Evolutionary conservation across 2,113 vertebrate genomes (phyloP).

Genomic region (Centrocercus urophasianus): DNA sequence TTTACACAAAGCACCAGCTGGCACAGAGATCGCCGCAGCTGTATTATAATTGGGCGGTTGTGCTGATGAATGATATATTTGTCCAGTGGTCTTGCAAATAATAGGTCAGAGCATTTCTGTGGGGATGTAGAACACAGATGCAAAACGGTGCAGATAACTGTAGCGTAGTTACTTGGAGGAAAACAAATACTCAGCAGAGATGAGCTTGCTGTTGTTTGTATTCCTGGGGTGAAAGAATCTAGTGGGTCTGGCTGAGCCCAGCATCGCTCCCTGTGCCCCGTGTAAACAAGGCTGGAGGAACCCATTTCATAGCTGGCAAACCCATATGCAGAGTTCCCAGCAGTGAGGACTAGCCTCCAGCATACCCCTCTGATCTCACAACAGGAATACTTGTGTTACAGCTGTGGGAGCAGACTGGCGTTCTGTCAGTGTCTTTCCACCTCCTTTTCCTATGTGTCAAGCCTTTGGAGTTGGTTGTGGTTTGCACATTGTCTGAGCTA

Average conservation of each 20-base stretch:
- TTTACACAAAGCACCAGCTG: constrained; percentile 59
- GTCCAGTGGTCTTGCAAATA: constrained; percentile 56
- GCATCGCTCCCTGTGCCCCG: neutral
- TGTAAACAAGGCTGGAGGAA: neutral
- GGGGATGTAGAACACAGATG: constrained; percentile 20
- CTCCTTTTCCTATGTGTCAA: neutral
- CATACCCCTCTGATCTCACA: neutral
- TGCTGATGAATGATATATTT: constrained; percentile 55
- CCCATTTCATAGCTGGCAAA: neutral
- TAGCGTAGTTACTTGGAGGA: neutral
- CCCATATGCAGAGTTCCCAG: neutral
- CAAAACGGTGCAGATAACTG: neutral
- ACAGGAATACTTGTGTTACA: neutral
- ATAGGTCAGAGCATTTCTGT: constrained; percentile 48
- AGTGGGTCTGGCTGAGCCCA: neutral
- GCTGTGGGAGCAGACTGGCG: neutral
- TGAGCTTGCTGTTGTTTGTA: neutral
- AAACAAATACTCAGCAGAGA: neutral
- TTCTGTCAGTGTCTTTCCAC: neutral
- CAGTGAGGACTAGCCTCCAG: neutral
- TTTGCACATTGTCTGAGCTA: neutral
- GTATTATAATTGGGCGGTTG: constrained; percentile 55
- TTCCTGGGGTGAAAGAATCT: neutral
- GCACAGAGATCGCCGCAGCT: neutral
- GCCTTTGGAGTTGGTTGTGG: neutral